phyloP scores from a whole-genome alignment of 1,140 invertebrate genomes.

The Halictus rubicundus region DNA sequence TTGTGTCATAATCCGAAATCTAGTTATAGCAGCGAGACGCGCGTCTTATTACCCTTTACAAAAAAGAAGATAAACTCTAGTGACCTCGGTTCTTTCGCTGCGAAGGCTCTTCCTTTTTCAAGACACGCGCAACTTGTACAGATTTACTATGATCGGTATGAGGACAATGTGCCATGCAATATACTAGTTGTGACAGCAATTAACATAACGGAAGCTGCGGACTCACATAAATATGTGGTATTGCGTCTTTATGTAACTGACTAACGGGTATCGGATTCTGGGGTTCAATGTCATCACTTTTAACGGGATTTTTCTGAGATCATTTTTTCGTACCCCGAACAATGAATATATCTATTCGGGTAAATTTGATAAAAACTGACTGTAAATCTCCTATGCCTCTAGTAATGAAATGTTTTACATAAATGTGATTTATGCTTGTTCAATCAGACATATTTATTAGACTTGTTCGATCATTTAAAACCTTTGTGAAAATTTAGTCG shows the following conservation, averaged over 20 bases:
- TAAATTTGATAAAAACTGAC: too few relatives aligned
- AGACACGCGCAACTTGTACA: neutral
- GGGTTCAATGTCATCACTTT: neutral
- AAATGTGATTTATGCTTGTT: neutral
- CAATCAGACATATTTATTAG: too few relatives aligned
- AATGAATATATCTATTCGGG: neutral
- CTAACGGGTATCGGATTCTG: neutral
- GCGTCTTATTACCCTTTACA: neutral
- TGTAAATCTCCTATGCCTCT: neutral
- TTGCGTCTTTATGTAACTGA: constrained; percentile 11
- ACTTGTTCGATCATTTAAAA: too few relatives aligned
- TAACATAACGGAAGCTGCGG: neutral
- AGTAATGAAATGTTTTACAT: neutral
- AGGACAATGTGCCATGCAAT: neutral
- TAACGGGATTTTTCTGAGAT: neutral
- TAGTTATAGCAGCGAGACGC: neutral
- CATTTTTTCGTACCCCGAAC: too few relatives aligned
- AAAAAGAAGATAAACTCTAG: neutral
- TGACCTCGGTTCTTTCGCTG: constrained; percentile 21
- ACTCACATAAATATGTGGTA: neutral
- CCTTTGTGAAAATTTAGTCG: too few relatives aligned
- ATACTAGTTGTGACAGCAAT: neutral
- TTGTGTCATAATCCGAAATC: too few relatives aligned
- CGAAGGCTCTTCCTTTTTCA: neutral
- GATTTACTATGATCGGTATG: neutral